Conservation (phyloP, 1,140 invertebrate genomes). For the Delia radicum region DNA sequence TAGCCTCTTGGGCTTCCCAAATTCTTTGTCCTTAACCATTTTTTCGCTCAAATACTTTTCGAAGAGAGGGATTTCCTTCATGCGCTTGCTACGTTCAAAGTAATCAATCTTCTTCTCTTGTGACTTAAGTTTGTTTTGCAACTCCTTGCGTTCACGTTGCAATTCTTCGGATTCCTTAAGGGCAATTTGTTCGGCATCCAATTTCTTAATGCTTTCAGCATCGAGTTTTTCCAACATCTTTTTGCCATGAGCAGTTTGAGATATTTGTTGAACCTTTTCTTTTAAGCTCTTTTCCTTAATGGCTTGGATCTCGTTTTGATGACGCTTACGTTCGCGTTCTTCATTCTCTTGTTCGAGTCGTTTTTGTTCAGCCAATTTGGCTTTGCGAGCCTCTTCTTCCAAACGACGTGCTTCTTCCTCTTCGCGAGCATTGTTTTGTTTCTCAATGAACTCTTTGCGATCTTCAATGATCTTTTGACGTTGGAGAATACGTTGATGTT, state of each 20-base stretch:
- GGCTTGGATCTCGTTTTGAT: conserved; percentile 79
- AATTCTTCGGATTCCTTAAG: conserved; percentile 84
- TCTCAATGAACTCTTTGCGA: conserved; percentile 91
- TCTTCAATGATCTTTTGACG: conserved; percentile 95
- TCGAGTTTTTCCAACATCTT: conserved; percentile 90
- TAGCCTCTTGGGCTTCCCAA: conserved; percentile 92
- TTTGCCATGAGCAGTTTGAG: conserved; percentile 84
- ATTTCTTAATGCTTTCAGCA: conserved; percentile 86
- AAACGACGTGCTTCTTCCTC: conserved; percentile 83
- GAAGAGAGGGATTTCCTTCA: conserved; percentile 91
- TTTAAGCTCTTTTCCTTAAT: conserved; percentile 80
- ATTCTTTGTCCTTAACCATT: conserved; percentile 74
- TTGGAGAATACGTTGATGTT: conserved; percentile 84
- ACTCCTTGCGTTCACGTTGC: conserved; percentile 83
- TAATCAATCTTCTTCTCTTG: conserved; percentile 95
- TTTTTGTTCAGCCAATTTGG: conserved; percentile 82
- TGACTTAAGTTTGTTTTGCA: conserved; percentile 83
- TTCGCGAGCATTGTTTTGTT: conserved; percentile 84
- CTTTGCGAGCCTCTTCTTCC: conserved; percentile 79
- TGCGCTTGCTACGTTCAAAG: conserved; percentile 87
- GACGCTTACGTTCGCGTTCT: conserved; percentile 74
- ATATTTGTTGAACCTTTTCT: conserved; percentile 88
- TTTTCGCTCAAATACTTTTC: conserved; percentile 85
- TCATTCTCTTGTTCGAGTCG: conserved; percentile 85
- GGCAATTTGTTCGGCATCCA: conserved; percentile 82